Evolutionary conservation across 2,888 invertebrate genomes (phyloP).

Genomic region (Ectemnius continuus): DNA sequence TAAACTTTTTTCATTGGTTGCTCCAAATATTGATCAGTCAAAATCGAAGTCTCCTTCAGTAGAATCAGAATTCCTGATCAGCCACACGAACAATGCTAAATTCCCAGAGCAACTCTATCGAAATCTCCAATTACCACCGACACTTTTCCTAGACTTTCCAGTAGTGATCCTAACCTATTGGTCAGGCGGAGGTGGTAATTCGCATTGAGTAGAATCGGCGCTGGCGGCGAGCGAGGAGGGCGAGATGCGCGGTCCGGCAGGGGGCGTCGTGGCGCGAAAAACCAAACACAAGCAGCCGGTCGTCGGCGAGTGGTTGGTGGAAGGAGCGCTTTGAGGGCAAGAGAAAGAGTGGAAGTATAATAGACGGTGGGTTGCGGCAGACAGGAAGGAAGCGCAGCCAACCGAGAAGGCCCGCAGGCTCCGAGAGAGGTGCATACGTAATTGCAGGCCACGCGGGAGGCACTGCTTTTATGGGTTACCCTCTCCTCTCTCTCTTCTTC

Average conservation of each 20-base stretch:
- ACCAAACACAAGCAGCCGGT: conserved; percentile 59
- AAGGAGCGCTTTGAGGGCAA: too few relatives aligned
- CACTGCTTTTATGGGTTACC: conserved; percentile 61
- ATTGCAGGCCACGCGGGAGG: conserved; percentile 71
- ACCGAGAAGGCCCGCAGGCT: conserved; percentile 74
- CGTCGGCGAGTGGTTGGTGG: conserved; percentile 19
- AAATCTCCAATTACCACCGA: background rate
- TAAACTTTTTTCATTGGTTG: too few relatives aligned
- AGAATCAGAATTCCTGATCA: background rate
- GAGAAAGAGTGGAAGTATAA: conserved; percentile 55
- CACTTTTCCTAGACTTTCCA: background rate
- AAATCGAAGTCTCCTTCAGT: too few relatives aligned
- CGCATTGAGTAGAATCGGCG: background rate
- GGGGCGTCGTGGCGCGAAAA: conserved; percentile 43
- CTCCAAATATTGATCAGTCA: too few relatives aligned
- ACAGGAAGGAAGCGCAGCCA: conserved; percentile 78
- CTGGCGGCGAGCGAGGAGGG: conserved; percentile 34
- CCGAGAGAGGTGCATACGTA: conserved; percentile 75
- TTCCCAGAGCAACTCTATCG: background rate
- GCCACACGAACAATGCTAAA: background rate
- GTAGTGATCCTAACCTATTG: too few relatives aligned
- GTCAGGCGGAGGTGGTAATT: too few relatives aligned
- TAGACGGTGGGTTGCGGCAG: conserved; percentile 70
- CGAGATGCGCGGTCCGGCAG: conserved; percentile 8
- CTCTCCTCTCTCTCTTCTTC: conserved; percentile 15